Conservation (phyloP, 2,113 vertebrate genomes). For the Callithrix jacchus region DNA sequence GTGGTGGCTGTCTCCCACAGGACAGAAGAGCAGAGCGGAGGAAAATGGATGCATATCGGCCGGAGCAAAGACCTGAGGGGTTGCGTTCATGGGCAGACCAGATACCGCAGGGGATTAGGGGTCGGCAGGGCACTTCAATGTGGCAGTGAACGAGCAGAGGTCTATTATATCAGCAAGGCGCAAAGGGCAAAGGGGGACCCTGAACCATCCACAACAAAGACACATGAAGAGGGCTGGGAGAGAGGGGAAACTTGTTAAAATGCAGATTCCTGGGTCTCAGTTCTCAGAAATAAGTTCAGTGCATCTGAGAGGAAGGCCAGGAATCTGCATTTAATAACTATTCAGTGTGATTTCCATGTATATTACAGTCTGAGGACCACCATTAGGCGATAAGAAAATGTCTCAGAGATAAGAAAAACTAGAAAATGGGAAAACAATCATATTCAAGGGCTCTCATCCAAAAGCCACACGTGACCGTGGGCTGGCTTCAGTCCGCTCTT, state of each 20-base stretch:
- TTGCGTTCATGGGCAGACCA: neutral
- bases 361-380: neutral
- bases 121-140: fast-evolving
- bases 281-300: neutral
- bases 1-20: neutral
- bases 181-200: no score
- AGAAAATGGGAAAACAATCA: neutral
- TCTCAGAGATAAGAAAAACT: neutral
- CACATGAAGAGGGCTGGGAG: neutral
- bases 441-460: neutral
- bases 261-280: fast-evolving
- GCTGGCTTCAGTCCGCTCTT: neutral
- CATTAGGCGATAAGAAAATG: neutral
- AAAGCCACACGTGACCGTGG: neutral
- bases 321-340: neutral
- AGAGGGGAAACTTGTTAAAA: neutral
- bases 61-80: fast-evolving
- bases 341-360: neutral
- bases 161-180: fast-evolving
- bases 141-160: neutral
- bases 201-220: neutral
- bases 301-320: neutral
- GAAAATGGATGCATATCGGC: fast-evolving
- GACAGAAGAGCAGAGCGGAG: neutral
- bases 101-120: fast-evolving